Percentiles rank a stretch among this genome's conserved stretches.
Conservation (phyloP, 2,888 invertebrate species). For the Leptura quadrifasciata region DNA sequence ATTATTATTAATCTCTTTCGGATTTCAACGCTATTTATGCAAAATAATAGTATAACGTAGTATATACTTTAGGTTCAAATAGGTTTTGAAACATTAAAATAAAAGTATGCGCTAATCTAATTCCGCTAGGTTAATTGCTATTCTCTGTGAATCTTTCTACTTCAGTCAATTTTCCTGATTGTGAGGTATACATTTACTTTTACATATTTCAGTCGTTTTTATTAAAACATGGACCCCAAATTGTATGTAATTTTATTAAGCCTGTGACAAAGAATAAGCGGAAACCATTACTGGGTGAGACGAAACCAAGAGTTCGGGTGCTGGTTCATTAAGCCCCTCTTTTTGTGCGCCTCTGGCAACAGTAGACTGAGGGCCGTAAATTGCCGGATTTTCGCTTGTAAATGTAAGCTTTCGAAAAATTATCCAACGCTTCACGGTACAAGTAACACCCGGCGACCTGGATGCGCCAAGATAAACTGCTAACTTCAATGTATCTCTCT, state of each 20-base stretch:
- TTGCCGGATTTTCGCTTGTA: constrained; percentile 65
- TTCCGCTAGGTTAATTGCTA: background rate
- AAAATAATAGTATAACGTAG: too few species aligned
- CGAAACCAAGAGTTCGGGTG: constrained; percentile 2
- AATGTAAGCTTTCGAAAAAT: constrained; percentile 66
- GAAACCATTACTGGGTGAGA: constrained; percentile 19
- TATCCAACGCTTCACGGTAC: constrained; percentile 64
- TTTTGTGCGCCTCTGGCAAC: constrained; percentile 25
- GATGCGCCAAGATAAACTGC: constrained; percentile 58
- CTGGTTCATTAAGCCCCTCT: constrained; percentile 28
- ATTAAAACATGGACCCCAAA: constrained; percentile 25
- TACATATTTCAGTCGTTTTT: background rate
- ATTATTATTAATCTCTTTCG: too few species aligned
- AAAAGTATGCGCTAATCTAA: too few species aligned
- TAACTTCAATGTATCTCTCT: constrained; percentile 37
- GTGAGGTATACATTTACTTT: background rate
- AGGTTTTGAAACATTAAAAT: too few species aligned
- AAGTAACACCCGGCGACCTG: constrained; percentile 61
- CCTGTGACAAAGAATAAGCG: constrained; percentile 31
- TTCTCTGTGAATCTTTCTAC: background rate
- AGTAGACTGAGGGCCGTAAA: constrained; percentile 52
- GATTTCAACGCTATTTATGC: too few species aligned
- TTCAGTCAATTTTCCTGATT: background rate
- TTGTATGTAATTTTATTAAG: constrained; percentile 30
- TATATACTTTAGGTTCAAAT: too few species aligned